Evolutionary conservation across 2,113 vertebrate species (phyloP), one percentile per base, ranked within the genome.

Genomic region (Probosciger aterrimus): DNA sequence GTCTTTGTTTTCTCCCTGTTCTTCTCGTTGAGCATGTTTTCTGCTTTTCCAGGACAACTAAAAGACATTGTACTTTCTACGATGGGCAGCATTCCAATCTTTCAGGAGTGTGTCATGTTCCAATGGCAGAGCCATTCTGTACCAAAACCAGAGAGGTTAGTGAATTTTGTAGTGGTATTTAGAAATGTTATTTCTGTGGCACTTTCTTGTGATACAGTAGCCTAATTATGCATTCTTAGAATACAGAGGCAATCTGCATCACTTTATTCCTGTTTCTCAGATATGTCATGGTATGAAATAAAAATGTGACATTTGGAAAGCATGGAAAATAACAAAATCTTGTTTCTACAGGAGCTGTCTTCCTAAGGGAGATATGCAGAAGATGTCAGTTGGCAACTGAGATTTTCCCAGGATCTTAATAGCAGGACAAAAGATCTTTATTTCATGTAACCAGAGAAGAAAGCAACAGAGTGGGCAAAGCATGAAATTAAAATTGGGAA

Each of bases 111-210:
- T 98, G 99, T 96, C 99, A 99, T 88, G 98, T 99, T 96, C 98
- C 99, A 50, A 99, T 99, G 99, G 99, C 99, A 15, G 99, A 99
- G 57, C 99, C 99, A 0, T 99, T 99, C 98, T 99, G 99, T 95
- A 97, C 97, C 91, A 98, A 98, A 97, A 99, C 99, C 30, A 99
- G 99, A 98, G 98, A 99, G 98, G 99, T 99, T 69, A 83, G 98
- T 98, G 47, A 63, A 83, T 71, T 89, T 63, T 93, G 5, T 65
- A 71, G 11, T 15, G 33, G 4, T 46, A 33, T 37, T 59, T 65
- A 52, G 24, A 90, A 73, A 55, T 55, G 4, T 27, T 75, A 3
- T 3, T 81, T 86, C 74, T 60, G 52, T 53, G 16, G 11, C 17
- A 25, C 25, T 41, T 71, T 18, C 1, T 82, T 44, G 31, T 67